phyloP scores from a whole-genome alignment of 2,888 invertebrate genomes.

The Cryptophagus acutangulus region DNA sequence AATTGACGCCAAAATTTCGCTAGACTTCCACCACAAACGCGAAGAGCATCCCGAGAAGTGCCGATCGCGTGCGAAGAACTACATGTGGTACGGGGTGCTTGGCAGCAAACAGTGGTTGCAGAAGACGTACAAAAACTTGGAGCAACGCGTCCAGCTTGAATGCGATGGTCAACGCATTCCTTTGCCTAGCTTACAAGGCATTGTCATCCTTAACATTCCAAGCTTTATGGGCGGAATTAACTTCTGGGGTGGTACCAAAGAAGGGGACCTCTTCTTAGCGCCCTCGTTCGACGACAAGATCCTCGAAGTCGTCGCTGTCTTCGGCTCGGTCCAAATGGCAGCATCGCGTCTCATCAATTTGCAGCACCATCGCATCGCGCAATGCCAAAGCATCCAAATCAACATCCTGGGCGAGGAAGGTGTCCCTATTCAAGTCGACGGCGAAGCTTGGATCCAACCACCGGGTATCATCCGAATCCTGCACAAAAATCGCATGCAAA shows the following conservation, averaged over 20 bases:
- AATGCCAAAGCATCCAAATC: conserved; percentile 93
- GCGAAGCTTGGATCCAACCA: conserved; percentile 97
- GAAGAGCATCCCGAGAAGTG: conserved; percentile 97
- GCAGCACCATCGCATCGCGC: conserved; percentile 95
- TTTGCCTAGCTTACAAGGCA: conserved; percentile 91
- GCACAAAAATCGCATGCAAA: conserved; percentile 95
- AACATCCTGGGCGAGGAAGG: conserved; percentile 87
- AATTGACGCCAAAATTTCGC: conserved; percentile 93
- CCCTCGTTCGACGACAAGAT: conserved; percentile 96
- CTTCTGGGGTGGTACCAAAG: conserved; percentile 94
- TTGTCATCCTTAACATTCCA: conserved; percentile 93
- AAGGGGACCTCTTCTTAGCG: conserved; percentile 85
- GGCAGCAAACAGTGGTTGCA: conserved; percentile 78
- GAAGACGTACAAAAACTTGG: conserved; percentile 91
- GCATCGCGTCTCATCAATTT: conserved; percentile 91
- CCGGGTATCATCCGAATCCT: conserved; percentile 94
- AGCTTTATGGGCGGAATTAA: conserved; percentile 98
- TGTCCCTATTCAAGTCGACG: conserved; percentile 94
- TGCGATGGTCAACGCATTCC: conserved; percentile 96
- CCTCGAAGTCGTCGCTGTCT: conserved; percentile 95
- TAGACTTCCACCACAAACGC: conserved; percentile 95
- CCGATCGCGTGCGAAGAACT: conserved; percentile 87
- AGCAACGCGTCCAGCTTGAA: conserved; percentile 90
- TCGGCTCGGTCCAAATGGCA: conserved; percentile 97
- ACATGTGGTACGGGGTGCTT: conserved; percentile 90